Evolutionary conservation across 2,113 vertebrate genomes (phyloP), one percentile per base, ranked within the genome.

Genomic region (Gallinago paraguaiae): DNA sequence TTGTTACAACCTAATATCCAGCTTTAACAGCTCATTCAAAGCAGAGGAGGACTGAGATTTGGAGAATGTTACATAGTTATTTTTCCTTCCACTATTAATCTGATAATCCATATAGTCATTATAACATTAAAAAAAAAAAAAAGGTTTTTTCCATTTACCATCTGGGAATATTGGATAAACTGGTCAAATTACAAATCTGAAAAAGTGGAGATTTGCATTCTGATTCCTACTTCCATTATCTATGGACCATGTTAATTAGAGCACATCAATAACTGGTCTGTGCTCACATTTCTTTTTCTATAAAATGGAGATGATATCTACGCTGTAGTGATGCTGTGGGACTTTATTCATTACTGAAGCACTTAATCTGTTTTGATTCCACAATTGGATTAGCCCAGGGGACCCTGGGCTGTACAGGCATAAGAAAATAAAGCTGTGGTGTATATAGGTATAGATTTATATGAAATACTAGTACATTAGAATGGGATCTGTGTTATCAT

Each of bases 311-410:
- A 91, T 88, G 33, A 25, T 31, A 90, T n/a, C 17, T 82, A 27
- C 8, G 75, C 56, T 30, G 25, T 20, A 75, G 46, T 24, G 35
- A 84, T 79, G 65, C 27, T 78, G 30, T 79, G 92, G 39, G 76
- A 78, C 57, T 93, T 75, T 10, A 59, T 69, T 80, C 14, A 76
- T 85, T 84, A 84, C 20, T 53, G 54, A 81, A 91, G 25, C 2
- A 0, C 80, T 82, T 60, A 71, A 51, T 81, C 51, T 86, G 51
- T 94, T 96, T 85, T 94, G 45, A 87, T 91, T 87, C 69, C 53
- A 79, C 85, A 48, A 27, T 3, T 48, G 43, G 75, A 82, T 92
- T 90, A 82, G 31, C 80, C 30, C 33, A n/a, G 48, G 43, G 69
- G 63, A 75, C 18, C 9, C 45, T 11, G 45, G 45, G 59, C 69